Evolutionary conservation across 2,797 vertebrate genomes (phyloP).

Genomic region (Dendrocincla fuliginosa): DNA sequence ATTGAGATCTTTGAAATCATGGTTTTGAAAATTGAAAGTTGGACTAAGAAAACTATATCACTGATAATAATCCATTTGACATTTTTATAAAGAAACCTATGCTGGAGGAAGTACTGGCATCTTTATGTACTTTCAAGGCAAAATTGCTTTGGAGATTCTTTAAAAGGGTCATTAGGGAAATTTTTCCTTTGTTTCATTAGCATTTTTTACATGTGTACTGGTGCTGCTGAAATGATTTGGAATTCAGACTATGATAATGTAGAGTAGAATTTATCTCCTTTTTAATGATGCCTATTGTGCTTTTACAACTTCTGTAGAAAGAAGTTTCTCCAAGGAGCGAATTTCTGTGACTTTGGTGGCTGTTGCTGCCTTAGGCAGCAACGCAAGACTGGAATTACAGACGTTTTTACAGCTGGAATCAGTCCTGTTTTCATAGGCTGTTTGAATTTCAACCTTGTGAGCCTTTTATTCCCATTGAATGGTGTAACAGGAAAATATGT

Average conservation of each 20-base stretch:
- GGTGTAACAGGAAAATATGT: not conserved
- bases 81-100: not conserved
- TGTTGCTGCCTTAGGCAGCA: not conserved
- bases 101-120: not conserved
- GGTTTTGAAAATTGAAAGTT: not conserved
- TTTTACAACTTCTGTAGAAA: not conserved
- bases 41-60: not conserved
- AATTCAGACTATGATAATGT: not conserved
- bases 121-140: not conserved
- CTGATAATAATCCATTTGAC: not conserved
- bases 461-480: not conserved
- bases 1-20: not conserved
- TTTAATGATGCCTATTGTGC: not conserved
- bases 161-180: not conserved
- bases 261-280: not conserved
- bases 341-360: not conserved
- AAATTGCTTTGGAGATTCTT: not conserved
- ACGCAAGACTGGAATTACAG: not conserved
- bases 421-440: not conserved
- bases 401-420: not conserved
- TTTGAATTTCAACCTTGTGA: not conserved
- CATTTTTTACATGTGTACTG: not conserved
- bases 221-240: not conserved
- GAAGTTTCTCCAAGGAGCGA: not conserved
- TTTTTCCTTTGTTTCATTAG: not conserved